Conservation (phyloP, 2,113 vertebrate genomes). For the Glaucidium brasilianum region DNA sequence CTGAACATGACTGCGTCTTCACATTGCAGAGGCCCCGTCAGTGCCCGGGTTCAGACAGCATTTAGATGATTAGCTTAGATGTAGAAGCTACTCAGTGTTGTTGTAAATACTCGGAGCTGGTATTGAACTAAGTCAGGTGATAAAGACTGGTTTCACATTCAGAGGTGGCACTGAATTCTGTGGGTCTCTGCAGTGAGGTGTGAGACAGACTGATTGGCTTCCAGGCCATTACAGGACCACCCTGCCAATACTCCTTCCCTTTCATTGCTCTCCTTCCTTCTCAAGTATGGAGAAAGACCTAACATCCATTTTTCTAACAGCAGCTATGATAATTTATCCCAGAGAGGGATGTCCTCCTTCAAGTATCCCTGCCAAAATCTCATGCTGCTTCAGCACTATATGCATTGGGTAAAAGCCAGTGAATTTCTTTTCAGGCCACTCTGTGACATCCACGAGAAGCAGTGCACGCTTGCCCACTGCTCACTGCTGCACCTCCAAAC, state of each 20-base stretch:
- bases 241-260: neutral
- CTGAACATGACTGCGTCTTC: accelerated
- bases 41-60: neutral
- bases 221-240: neutral
- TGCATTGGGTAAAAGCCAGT: neutral
- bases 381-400: neutral
- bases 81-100: neutral
- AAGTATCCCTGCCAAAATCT: neutral
- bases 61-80: neutral
- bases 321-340: neutral
- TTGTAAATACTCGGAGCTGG: neutral
- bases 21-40: accelerated
- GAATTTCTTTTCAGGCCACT: neutral
- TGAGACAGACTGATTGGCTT: neutral
- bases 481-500: neutral
- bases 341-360: neutral
- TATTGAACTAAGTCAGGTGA: neutral
- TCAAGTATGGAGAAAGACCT: neutral
- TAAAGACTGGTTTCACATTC: neutral
- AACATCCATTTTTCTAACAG: neutral
- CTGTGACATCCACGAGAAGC: neutral
- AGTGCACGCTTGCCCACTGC: neutral
- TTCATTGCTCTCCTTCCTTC: neutral
- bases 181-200: neutral
- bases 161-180: neutral